A percentile compares a stretch with the other conserved stretches of the same genome.
phyloP scores from a whole-genome alignment of 2,113 vertebrate genomes.

The Notothenia coriiceps region DNA sequence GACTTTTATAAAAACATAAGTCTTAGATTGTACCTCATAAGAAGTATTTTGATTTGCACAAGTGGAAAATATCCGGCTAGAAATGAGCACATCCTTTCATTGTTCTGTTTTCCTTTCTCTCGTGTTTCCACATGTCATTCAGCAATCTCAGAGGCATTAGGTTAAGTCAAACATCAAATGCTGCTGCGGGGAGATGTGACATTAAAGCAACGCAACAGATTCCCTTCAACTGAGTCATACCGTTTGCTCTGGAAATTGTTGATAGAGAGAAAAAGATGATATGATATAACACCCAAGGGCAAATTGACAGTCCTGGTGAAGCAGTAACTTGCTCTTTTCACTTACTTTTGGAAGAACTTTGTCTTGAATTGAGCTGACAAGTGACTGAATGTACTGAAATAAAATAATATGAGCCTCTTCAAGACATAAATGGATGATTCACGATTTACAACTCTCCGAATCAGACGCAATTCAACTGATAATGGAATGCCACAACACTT shows the following conservation, averaged over 20 bases:
- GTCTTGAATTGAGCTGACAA: neutral
- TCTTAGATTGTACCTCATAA: neutral
- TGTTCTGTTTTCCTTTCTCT: constrained; percentile 2
- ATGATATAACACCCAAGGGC: constrained; percentile 4
- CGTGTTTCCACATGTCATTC: constrained; percentile 12
- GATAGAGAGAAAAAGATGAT: constrained; percentile 15
- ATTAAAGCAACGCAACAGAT: constrained; percentile 22
- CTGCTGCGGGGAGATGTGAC: constrained; percentile 16
- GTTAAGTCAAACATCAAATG: constrained; percentile 25
- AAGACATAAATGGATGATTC: neutral
- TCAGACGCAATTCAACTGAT: neutral
- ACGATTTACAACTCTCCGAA: neutral
- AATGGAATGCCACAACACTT: neutral
- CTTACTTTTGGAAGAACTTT: neutral
- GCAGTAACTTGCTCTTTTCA: constrained; percentile 3
- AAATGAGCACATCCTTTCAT: neutral
- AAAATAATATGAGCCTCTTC: neutral
- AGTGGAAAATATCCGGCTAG: neutral
- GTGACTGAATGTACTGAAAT: neutral
- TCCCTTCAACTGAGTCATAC: constrained; percentile 1
- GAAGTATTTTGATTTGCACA: neutral
- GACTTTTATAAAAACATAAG: constrained; percentile 1
- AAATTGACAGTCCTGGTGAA: neutral
- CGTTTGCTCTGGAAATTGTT: neutral
- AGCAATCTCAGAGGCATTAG: constrained; percentile 36